Base-by-base conservation (phyloP, 2,113 vertebrate species). In the Tragelaphus strepsiceros region DNA sequence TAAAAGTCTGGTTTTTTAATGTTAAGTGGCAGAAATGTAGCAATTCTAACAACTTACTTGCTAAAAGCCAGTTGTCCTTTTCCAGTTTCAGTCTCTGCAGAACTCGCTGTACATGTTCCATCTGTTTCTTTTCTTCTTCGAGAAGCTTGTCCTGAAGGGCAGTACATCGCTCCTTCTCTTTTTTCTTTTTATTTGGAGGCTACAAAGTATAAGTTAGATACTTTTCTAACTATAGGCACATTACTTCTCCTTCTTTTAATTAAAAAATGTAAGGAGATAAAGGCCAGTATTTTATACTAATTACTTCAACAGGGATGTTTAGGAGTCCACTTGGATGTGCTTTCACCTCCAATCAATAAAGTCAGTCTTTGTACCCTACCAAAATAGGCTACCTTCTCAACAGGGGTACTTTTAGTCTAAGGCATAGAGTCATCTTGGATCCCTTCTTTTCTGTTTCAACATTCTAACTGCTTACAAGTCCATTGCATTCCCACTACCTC, bases 161-260 rank as follows among this genome's bases (percentile, higher is more conserved):
- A 12, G 99, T 99, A 97, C 99, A 99, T 80, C 99, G 99, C 88
- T 99, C 99, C 98, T 99, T 99, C 98, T 99, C 99, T 98, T 99
- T 99, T 98, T 99, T 99, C 99, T 99, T 99, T 98, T 99, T 99
- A 98, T 99, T 99, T 96, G 99, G 98, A 86, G 99, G 99, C 99
- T 99, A 97, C 1, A 98, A 98, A 96, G 32, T 43, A 82, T 46
- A 98, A 87, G 10, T 53, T 30, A 96, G 39, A 95, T 53, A 88
- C 28, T 94, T 91, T 95, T 91, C 51, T 94, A 87, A 97, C 35
- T 95, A 96, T 0, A 2, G 0, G 0, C 32, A 83, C 91, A 95
- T 95, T 94, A 54, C 9, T 87, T 94, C 62, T 54, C 61, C 64
- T 84, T 80, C 59, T 91, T 92, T 93, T 91, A 82, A 87, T 67